A percentile compares a stretch with the other conserved stretches of the same genome.
These are phyloP conservation scores for Myathropa florea DNA, from an alignment of 2,888 invertebrate genomes.

Conservation along the genomic window DNA sequence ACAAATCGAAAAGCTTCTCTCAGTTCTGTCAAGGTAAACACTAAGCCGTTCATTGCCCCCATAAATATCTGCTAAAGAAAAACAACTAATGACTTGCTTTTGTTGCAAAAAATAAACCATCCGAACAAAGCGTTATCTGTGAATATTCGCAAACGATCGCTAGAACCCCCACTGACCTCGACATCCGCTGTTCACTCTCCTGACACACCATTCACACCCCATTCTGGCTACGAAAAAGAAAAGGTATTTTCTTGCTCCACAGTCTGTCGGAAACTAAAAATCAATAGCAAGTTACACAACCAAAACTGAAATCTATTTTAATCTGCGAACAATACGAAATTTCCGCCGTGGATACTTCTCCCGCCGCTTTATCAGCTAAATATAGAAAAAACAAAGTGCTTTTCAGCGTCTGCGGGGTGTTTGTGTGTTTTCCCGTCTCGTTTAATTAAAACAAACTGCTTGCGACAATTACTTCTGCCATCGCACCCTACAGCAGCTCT, in stretches of 20 bases:
- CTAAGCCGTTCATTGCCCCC: background rate
- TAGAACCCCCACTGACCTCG: background rate
- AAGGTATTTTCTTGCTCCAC: background rate
- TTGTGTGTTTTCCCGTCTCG: background rate
- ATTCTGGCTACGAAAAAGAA: background rate
- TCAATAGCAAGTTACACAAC: constrained; percentile 7
- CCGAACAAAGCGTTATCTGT: background rate
- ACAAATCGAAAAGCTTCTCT: no score
- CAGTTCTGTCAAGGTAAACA: no score
- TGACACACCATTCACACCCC: background rate
- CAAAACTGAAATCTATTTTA: constrained; percentile 6
- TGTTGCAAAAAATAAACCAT: background rate
- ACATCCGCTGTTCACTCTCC: background rate
- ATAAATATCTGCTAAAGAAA: background rate
- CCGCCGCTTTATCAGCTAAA: background rate
- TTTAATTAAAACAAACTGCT: constrained; percentile 1
- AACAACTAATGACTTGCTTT: background rate
- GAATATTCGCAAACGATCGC: background rate
- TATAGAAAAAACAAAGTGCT: background rate
- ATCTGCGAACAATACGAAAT: background rate
- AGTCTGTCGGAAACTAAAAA: background rate
- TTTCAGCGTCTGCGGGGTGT: background rate
- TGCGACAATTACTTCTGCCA: background rate
- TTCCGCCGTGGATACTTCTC: background rate
- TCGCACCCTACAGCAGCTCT: background rate